These are phyloP conservation scores for Xyrichtys novacula DNA, from an alignment of 2,797 vertebrate species.

Conservation along the genomic window DNA sequence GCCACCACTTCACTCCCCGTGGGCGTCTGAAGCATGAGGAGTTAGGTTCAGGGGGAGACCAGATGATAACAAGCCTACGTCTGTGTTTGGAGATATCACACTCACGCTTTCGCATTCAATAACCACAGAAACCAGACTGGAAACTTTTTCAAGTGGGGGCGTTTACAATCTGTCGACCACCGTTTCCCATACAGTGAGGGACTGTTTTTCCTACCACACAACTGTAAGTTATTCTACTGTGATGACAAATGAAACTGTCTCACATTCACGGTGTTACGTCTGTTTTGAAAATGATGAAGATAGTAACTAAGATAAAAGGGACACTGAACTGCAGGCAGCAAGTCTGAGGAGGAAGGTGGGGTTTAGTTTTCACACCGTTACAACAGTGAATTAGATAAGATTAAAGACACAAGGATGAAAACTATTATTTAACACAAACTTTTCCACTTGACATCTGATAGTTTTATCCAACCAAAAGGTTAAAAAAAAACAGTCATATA, in stretches of 20 bases:
- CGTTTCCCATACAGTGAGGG: slow-evolving; percentile 60
- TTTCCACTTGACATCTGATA: not conserved
- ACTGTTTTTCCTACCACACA: slow-evolving; percentile 43
- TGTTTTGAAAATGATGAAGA: slow-evolving; percentile 44
- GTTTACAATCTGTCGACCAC: slow-evolving; percentile 72
- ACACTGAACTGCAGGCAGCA: slow-evolving; percentile 46
- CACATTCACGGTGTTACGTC: slow-evolving; percentile 40
- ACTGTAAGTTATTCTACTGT: slow-evolving; percentile 30
- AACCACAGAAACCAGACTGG: slow-evolving; percentile 63
- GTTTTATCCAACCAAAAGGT: not conserved
- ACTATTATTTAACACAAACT: not conserved
- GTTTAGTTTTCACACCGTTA: slow-evolving; percentile 10
- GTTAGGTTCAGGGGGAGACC: slow-evolving; percentile 16
- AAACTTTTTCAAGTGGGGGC: slow-evolving; percentile 52
- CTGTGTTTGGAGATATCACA: slow-evolving; percentile 38
- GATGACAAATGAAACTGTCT: slow-evolving; percentile 73
- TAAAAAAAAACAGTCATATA: too few species aligned
- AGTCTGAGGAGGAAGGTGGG: slow-evolving; percentile 8
- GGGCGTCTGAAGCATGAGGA: slow-evolving; percentile 12
- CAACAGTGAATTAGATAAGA: not conserved
- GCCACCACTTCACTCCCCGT: slow-evolving; percentile 14
- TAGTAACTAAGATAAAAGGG: slow-evolving; percentile 33
- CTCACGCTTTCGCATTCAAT: slow-evolving; percentile 26
- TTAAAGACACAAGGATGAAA: not conserved
- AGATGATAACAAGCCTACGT: slow-evolving; percentile 13